A percentile compares a stretch with the other conserved stretches of the same genome.
phyloP scores from a whole-genome alignment of 2,797 vertebrate species.

The Chelidonichthys spinosus region DNA sequence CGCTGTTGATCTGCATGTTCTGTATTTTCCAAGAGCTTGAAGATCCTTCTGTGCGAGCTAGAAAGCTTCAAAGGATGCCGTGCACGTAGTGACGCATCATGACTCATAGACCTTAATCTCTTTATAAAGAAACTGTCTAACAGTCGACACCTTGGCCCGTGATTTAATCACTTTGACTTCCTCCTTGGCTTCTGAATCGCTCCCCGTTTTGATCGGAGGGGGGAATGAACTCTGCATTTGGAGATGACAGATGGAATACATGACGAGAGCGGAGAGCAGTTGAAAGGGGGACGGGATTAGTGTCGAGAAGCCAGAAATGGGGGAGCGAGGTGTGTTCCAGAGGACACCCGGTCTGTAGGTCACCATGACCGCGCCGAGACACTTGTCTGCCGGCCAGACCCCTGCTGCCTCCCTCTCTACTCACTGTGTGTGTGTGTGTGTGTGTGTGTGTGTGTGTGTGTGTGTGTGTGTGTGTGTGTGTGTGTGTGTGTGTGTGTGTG shows the following conservation, averaged over 20 bases:
- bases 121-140: neutral
- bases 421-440: slow-evolving; percentile 26
- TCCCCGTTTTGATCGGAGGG: neutral
- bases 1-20: neutral
- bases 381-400: slow-evolving; percentile 61
- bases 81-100: too few species aligned
- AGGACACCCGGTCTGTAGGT: slow-evolving; percentile 71
- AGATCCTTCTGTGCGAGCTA: neutral
- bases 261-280: neutral
- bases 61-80: neutral
- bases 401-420: slow-evolving; percentile 34
- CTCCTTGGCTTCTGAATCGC: neutral
- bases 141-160: neutral
- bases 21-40: neutral
- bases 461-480: slow-evolving; percentile 14
- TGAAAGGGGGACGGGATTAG: slow-evolving; percentile 6
- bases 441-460: neutral
- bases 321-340: slow-evolving; percentile 59
- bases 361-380: slow-evolving; percentile 71
- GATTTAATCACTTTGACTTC: neutral
- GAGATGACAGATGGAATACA: neutral
- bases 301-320: slow-evolving; percentile 26
- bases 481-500: slow-evolving; percentile 16
- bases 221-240: neutral
- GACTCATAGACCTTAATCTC: neutral